A percentile compares a stretch with the other conserved stretches of the same genome.
Conservation (phyloP, 37 sponge, comb jelly and placozoan species). For the Geodia barretti region DNA sequence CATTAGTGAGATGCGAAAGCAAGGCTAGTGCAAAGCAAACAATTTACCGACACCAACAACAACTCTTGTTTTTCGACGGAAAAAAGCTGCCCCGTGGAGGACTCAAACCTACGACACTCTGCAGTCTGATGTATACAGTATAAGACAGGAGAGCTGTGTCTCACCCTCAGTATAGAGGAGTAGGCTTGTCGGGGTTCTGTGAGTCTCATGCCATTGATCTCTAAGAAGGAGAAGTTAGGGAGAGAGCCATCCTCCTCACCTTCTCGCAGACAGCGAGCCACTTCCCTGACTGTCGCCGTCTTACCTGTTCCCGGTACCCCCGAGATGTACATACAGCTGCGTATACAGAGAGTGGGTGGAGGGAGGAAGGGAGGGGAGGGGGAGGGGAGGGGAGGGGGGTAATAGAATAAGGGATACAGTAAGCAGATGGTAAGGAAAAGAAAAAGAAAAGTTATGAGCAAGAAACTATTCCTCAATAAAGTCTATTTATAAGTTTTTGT, state of each 20-base stretch:
- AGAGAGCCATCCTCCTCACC: slow-evolving; percentile 50
- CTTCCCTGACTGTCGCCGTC: slow-evolving; percentile 95
- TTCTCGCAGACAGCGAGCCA: slow-evolving; percentile 51
- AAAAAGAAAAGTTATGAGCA: no score
- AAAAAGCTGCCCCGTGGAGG: no score
- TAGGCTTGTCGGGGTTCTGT: slow-evolving; percentile 71
- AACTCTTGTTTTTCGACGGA: no score
- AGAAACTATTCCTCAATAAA: no score
- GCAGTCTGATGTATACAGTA: no score
- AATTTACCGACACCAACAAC: no score
- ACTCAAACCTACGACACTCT: no score
- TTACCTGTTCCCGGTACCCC: slow-evolving; percentile 97
- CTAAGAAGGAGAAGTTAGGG: slow-evolving; percentile 79
- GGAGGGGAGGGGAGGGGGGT: background rate
- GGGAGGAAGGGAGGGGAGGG: slow-evolving; percentile 1
- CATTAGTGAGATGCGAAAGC: no score
- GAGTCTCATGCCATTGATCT: slow-evolving; percentile 94
- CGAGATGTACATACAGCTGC: slow-evolving; percentile 91
- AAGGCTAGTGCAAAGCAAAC: no score
- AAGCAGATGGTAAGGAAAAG: no score
- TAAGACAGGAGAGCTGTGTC: no score
- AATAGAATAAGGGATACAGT: background rate
- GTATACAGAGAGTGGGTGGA: background rate
- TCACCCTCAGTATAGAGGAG: slow-evolving; percentile 67
- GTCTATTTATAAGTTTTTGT: no score